Conservation (phyloP, 1,140 invertebrate species). For the Teleogryllus occipitalis region DNA sequence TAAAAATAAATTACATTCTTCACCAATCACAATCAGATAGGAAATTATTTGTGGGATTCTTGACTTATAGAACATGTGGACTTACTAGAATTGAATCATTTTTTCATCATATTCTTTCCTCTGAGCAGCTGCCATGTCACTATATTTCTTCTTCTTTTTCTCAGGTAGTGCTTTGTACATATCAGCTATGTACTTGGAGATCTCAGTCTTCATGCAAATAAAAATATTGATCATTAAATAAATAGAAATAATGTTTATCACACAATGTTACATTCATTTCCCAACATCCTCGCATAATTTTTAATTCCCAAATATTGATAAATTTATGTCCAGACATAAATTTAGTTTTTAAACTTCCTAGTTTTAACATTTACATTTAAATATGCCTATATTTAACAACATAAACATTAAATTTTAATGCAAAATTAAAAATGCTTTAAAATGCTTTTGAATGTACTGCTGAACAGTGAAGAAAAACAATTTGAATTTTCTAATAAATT, state of each 20-base stretch:
- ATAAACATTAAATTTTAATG: too few relatives aligned
- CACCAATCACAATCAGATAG: not conserved
- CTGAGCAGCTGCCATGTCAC: slow-evolving; percentile 31
- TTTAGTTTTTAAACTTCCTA: too few relatives aligned
- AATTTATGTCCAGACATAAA: too few relatives aligned
- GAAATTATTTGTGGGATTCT: not conserved
- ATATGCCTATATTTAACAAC: too few relatives aligned
- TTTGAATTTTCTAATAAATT: not conserved
- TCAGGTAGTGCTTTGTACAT: slow-evolving; percentile 38
- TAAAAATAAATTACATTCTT: too few relatives aligned
- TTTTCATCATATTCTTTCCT: slow-evolving; percentile 35
- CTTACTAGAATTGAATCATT: slow-evolving; percentile 37
- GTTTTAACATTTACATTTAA: too few relatives aligned
- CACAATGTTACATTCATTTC: too few relatives aligned
- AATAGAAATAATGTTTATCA: not conserved
- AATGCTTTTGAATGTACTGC: too few relatives aligned
- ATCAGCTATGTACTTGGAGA: slow-evolving; percentile 39
- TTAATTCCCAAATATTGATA: too few relatives aligned
- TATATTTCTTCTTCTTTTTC: slow-evolving; percentile 39
- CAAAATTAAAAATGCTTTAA: too few relatives aligned
- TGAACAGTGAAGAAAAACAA: not conserved
- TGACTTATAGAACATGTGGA: slow-evolving; percentile 19
- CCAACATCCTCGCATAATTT: too few relatives aligned
- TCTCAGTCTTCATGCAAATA: slow-evolving; percentile 29
- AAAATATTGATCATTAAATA: not conserved